Conservation (phyloP, 2,113 vertebrate species). For the Passer domesticus region DNA sequence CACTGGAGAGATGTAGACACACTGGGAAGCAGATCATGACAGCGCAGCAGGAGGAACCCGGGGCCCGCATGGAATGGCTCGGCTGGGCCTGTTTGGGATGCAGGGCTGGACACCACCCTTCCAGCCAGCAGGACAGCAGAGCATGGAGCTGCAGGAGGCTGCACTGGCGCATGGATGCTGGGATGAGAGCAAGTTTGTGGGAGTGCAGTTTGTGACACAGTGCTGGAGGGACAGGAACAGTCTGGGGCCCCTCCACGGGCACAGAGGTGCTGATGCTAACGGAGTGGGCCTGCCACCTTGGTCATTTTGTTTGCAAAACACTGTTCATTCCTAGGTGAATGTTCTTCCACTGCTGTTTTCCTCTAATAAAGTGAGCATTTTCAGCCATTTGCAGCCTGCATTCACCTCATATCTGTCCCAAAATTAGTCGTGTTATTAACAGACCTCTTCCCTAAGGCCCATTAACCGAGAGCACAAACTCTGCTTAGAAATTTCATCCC, state of each 20-base stretch:
- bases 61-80: conserved; percentile 30
- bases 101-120: background rate
- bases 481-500: background rate
- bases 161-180: conserved; percentile 31
- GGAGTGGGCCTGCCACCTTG: background rate
- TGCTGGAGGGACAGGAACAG: conserved; percentile 23
- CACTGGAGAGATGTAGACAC: conserved; percentile 5
- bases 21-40: conserved; percentile 37
- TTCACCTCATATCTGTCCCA: background rate
- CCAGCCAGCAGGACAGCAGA: conserved; percentile 6
- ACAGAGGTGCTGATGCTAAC: background rate
- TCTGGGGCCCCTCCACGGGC: background rate
- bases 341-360: background rate
- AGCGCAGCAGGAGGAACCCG: background rate
- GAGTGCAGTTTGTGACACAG: conserved; percentile 67
- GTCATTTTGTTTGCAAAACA: background rate
- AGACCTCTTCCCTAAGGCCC: background rate
- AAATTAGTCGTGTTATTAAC: background rate
- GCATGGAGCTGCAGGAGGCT: conserved; percentile 56
- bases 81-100: background rate
- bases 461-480: background rate
- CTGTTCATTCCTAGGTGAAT: background rate
- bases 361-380: background rate
- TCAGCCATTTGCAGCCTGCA: background rate
- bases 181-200: conserved; percentile 55